A percentile compares a stretch with the other conserved stretches of the same genome.
Conservation (phyloP, 2,797 vertebrate species). For the Pseudocheirus occidentalis region DNA sequence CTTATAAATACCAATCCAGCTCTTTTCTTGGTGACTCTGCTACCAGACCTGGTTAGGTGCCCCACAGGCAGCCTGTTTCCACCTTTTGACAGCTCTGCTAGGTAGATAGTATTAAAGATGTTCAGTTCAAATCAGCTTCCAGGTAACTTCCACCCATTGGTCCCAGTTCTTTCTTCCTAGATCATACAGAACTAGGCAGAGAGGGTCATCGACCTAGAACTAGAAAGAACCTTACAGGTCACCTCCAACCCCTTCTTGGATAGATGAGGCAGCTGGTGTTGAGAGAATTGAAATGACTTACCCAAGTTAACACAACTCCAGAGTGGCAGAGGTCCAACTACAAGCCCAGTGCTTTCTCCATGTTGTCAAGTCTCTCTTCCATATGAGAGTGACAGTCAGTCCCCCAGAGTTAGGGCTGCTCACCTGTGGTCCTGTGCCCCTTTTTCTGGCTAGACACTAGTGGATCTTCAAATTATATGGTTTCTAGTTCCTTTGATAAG, state of each 20-base stretch:
- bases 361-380: neutral
- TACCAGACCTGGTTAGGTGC: neutral
- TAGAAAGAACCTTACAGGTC: neutral
- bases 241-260: neutral
- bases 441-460: neutral
- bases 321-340: neutral
- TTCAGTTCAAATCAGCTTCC: neutral
- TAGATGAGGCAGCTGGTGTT: neutral
- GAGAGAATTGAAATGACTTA: neutral
- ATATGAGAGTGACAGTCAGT: neutral
- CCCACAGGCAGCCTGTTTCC: neutral
- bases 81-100: neutral
- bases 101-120: neutral
- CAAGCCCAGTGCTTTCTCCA: neutral
- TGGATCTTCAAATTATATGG: neutral
- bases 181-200: neutral
- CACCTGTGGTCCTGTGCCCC: neutral
- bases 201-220: neutral
- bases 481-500: neutral
- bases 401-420: neutral
- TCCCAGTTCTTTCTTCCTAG: neutral
- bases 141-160: neutral
- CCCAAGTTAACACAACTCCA: neutral
- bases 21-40: neutral
- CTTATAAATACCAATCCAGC: neutral